phyloP scores from a whole-genome alignment of 1,140 invertebrate genomes.

The Tribolium madens region DNA sequence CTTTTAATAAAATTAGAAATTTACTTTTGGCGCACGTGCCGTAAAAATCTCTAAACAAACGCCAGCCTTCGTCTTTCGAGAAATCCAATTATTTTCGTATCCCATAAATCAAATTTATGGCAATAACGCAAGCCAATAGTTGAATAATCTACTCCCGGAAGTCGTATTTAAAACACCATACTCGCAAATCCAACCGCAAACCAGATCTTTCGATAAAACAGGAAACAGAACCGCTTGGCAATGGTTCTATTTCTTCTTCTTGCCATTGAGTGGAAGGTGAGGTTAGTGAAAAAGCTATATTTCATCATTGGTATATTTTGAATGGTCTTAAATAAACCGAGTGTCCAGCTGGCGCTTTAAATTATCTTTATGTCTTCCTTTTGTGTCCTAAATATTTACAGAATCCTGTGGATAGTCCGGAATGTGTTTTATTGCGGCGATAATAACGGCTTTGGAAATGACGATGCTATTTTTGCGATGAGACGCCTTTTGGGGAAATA shows the following conservation, averaged over 20 bases:
- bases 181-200: constrained; percentile 49
- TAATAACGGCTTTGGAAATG: constrained; percentile 7
- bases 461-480: constrained; percentile 12
- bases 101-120: constrained; percentile 23
- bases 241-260: constrained; percentile 46
- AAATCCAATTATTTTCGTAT: constrained; percentile 31
- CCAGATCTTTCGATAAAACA: constrained; percentile 52
- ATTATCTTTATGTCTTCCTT: constrained; percentile 28
- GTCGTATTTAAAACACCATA: constrained; percentile 53
- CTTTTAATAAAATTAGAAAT: too few species aligned
- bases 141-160: constrained; percentile 24
- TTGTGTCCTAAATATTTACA: constrained; percentile 24
- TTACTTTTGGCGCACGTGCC: background rate
- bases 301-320: background rate
- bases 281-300: background rate
- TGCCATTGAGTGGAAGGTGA: constrained; percentile 4
- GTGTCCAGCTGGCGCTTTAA: constrained; percentile 7
- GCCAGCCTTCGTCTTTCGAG: background rate
- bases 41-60: constrained; percentile 13
- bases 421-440: constrained; percentile 31
- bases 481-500: constrained; percentile 14
- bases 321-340: constrained; percentile 1
- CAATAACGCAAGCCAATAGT: constrained; percentile 19
- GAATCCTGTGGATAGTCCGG: background rate
- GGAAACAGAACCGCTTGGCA: constrained; percentile 50